Evolutionary conservation across 1,140 invertebrate genomes (phyloP).

Genomic region (Rhagoletis pomonella): DNA sequence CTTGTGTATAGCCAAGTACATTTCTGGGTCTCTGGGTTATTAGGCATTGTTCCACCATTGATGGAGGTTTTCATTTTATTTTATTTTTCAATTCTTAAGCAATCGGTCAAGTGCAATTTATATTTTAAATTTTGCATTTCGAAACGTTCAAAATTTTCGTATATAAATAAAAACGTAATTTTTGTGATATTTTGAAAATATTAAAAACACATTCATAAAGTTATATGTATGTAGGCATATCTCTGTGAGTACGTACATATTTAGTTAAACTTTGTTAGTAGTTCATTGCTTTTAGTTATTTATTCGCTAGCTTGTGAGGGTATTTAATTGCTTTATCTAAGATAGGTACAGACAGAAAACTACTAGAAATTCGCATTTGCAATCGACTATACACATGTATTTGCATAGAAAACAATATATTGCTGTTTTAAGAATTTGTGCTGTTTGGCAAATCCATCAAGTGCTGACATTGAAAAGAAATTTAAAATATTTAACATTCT

Average conservation of each 20-base stretch:
- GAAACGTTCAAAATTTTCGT: background rate
- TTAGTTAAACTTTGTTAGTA: background rate
- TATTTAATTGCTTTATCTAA: background rate
- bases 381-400: constrained; percentile 19
- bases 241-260: background rate
- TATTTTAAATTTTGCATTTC: constrained; percentile 15
- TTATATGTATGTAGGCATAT: background rate
- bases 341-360: background rate
- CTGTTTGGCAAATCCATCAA: constrained; percentile 20
- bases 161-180: background rate
- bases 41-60: background rate
- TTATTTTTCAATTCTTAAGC: background rate
- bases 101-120: constrained; percentile 30
- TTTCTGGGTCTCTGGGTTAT: constrained; percentile 39
- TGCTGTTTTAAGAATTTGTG: background rate
- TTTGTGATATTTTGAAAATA: background rate
- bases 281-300: background rate
- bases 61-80: background rate
- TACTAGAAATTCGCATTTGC: constrained; percentile 1
- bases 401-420: background rate
- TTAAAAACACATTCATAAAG: no score
- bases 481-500: constrained; percentile 21
- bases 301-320: background rate
- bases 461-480: constrained; percentile 35
- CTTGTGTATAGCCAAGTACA: background rate